phyloP scores from a whole-genome alignment of 53 echinoderm and acorn worm species.

The Temnopleurus reevesii region DNA sequence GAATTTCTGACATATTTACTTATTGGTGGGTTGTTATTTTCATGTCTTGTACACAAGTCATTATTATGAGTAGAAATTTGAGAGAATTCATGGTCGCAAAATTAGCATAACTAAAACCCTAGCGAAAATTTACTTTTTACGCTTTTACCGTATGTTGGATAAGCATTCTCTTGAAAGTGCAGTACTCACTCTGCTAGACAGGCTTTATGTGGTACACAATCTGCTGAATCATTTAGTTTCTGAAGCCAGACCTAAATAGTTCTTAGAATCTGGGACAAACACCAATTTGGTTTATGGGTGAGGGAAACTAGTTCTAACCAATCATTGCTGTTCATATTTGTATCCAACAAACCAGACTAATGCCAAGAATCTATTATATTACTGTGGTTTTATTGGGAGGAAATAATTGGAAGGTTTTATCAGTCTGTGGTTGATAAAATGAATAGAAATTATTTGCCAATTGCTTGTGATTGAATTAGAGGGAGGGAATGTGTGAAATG shows the following conservation, averaged over 20 bases:
- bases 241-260: background rate
- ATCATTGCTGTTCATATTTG: background rate
- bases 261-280: slow-evolving; percentile 18
- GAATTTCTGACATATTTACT: too few relatives aligned
- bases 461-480: slow-evolving; percentile 1
- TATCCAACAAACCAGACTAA: background rate
- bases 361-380: background rate
- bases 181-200: background rate
- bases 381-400: background rate
- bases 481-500: background rate
- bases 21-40: too few relatives aligned
- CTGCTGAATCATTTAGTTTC: slow-evolving; percentile 4
- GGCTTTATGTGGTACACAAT: background rate
- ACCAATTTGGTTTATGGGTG: background rate
- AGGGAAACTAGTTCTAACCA: background rate
- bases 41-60: too few relatives aligned
- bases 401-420: background rate
- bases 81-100: too few relatives aligned
- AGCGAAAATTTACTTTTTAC: too few relatives aligned
- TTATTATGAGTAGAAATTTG: too few relatives aligned
- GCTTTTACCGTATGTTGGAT: background rate
- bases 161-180: background rate
- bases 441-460: slow-evolving; percentile 18
- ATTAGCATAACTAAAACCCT: too few relatives aligned
- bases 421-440: background rate